These are phyloP conservation scores for Drosophila formosana DNA, from an alignment of 2,888 invertebrate species.

Conservation along the genomic window DNA sequence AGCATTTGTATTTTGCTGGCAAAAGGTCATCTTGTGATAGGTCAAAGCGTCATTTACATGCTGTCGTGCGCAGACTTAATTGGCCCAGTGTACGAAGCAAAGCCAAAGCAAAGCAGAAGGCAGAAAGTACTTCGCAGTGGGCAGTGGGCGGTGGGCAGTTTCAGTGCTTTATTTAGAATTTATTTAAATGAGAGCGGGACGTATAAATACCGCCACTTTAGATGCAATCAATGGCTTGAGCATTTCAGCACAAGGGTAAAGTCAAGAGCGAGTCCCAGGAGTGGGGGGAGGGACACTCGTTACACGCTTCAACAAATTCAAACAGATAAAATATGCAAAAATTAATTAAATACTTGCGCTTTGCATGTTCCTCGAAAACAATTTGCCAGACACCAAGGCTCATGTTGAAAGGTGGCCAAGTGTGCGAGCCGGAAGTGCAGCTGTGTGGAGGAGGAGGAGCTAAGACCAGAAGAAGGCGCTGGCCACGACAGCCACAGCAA, in stretches of 20 bases:
- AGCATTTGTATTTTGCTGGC: too few species aligned
- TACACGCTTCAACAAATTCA: slow-evolving; percentile 82
- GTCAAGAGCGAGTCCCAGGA: slow-evolving; percentile 2
- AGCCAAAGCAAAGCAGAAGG: not conserved
- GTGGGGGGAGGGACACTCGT: slow-evolving; percentile 39
- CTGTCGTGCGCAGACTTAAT: slow-evolving; percentile 68
- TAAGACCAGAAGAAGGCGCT: not conserved
- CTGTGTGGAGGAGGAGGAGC: too few species aligned
- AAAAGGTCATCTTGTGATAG: slow-evolving; percentile 58
- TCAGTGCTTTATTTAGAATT: slow-evolving; percentile 75
- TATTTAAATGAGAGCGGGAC: slow-evolving; percentile 77
- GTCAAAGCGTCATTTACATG: slow-evolving; percentile 63
- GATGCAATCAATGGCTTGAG: slow-evolving; percentile 80
- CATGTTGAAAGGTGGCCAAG: slow-evolving; percentile 79
- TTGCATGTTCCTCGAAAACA: slow-evolving; percentile 82
- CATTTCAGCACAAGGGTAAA: slow-evolving; percentile 74
- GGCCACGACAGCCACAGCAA: slow-evolving; percentile 29
- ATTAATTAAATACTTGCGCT: slow-evolving; percentile 82
- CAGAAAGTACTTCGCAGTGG: slow-evolving; percentile 18
- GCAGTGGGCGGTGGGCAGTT: slow-evolving; percentile 38
- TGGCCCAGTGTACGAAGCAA: slow-evolving; percentile 58
- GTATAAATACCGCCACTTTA: slow-evolving; percentile 79
- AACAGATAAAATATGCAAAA: slow-evolving; percentile 82
- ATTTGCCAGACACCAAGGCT: slow-evolving; percentile 83
- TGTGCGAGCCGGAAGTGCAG: slow-evolving; percentile 64